Conservation (phyloP, 2,113 vertebrate species). For the Aspiorhynchus laticeps region DNA sequence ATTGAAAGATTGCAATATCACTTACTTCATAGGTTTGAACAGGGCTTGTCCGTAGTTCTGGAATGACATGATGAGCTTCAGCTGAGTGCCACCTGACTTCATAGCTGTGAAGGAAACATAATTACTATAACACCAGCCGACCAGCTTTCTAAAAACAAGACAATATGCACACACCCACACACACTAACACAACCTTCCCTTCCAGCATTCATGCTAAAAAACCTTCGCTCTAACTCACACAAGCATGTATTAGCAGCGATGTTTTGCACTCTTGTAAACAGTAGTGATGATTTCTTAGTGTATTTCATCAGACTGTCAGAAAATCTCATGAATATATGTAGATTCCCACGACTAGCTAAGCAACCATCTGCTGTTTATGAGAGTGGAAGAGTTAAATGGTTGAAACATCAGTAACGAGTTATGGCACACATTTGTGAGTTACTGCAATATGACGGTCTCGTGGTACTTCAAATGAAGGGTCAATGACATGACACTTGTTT, state of each 20-base stretch:
- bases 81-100: slow-evolving; percentile 98
- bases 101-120: slow-evolving; percentile 79
- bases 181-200: neutral
- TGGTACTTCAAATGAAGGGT: neutral
- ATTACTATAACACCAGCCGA: neutral
- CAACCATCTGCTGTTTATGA: slow-evolving; percentile 15
- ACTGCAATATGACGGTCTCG: neutral
- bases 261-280: slow-evolving; percentile 1
- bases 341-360: slow-evolving; percentile 18
- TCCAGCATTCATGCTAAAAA: slow-evolving; percentile 7
- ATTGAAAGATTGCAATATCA: slow-evolving; percentile 54
- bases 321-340: neutral
- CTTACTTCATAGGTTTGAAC: slow-evolving; percentile 97
- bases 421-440: too few relatives aligned
- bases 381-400: too few relatives aligned
- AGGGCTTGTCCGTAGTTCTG: slow-evolving; percentile 93
- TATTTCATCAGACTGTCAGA: neutral
- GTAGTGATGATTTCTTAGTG: neutral
- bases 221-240: slow-evolving; percentile 1
- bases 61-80: slow-evolving; percentile 98
- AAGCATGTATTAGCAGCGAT: neutral
- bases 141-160: slow-evolving; percentile 16
- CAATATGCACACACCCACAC: slow-evolving; percentile 28
- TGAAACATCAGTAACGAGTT: neutral
- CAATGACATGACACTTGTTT: neutral